Conservation (phyloP, 2,888 invertebrate genomes). For the Nemotelus nigrinus region DNA sequence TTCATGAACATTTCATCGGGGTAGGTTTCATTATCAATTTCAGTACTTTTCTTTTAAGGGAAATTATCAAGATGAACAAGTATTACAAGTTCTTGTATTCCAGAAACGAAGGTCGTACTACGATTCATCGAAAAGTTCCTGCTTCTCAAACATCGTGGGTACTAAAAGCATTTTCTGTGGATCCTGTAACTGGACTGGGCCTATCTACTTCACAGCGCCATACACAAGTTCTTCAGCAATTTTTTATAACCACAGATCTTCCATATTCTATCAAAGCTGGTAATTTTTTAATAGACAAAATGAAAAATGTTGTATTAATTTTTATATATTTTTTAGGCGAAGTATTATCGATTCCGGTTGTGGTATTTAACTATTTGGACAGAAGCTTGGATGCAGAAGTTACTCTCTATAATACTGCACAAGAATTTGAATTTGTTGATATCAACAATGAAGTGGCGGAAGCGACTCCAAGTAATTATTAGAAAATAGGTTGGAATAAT, state of each 20-base stretch:
- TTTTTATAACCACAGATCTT: slow-evolving; percentile 86
- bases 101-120: slow-evolving; percentile 69
- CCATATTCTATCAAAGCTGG: slow-evolving; percentile 90
- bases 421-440: slow-evolving; percentile 84
- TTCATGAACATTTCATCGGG: slow-evolving; percentile 84
- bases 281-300: slow-evolving; percentile 72
- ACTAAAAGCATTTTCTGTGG: slow-evolving; percentile 83
- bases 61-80: background rate
- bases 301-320: background rate
- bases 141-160: slow-evolving; percentile 89
- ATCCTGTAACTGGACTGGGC: slow-evolving; percentile 79
- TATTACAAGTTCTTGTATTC: background rate
- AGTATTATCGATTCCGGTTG: slow-evolving; percentile 87
- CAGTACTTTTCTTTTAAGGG: slow-evolving; percentile 40
- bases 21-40: slow-evolving; percentile 64
- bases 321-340: slow-evolving; percentile 72
- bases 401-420: slow-evolving; percentile 83
- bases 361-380: slow-evolving; percentile 87
- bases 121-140: slow-evolving; percentile 73
- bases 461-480: slow-evolving; percentile 72
- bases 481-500: background rate
- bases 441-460: slow-evolving; percentile 75
- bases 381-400: slow-evolving; percentile 83
- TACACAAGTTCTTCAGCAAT: slow-evolving; percentile 81
- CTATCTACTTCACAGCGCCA: slow-evolving; percentile 75